phyloP scores from a whole-genome alignment of 2,888 invertebrate species.

The Rhaphigaster nebulosa region DNA sequence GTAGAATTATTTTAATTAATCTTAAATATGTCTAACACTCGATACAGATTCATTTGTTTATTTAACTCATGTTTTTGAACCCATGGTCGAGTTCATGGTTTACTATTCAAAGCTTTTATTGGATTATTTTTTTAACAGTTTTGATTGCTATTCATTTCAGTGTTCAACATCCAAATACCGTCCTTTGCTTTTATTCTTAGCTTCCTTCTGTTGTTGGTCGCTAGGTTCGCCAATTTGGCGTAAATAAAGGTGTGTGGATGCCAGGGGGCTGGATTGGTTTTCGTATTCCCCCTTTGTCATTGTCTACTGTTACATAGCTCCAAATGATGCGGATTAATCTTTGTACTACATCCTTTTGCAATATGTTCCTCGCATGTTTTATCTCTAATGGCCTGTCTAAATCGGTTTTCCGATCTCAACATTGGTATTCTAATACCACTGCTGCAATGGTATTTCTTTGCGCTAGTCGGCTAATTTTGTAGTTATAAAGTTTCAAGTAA shows the following conservation, averaged over 20 bases:
- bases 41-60: background rate
- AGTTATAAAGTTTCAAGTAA: no score
- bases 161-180: background rate
- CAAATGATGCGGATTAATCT: background rate
- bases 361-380: background rate
- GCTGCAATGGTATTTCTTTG: background rate
- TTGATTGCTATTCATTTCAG: background rate
- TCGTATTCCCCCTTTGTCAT: slow-evolving; percentile 11
- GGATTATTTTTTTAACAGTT: background rate
- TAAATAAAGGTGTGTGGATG: slow-evolving; percentile 12
- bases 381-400: background rate
- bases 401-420: background rate
- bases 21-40: no score
- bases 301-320: background rate
- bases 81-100: background rate
- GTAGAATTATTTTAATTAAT: no score
- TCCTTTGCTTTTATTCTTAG: background rate
- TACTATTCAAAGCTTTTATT: background rate
- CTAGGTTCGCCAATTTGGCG: background rate
- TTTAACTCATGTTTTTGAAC: background rate
- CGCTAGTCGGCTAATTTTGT: background rate
- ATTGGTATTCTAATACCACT: background rate
- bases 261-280: background rate
- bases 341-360: slow-evolving; percentile 3
- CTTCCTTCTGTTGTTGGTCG: background rate